Base-by-base conservation (phyloP, 2,113 vertebrate species). In the Scalopus aquaticus region DNA sequence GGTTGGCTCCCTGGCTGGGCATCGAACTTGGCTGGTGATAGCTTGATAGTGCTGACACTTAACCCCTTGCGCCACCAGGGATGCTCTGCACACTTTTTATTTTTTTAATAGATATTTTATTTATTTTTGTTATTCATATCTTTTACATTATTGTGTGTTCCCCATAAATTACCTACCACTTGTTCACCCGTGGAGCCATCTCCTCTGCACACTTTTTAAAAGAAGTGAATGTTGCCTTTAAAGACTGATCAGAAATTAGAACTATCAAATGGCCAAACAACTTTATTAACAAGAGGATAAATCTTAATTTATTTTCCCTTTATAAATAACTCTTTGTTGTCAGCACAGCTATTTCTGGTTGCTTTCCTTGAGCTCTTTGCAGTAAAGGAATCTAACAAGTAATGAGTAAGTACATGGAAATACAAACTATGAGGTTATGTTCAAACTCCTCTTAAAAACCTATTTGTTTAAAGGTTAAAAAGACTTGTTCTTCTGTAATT, bases 391-490 rank as follows among this genome's bases (percentile, higher is more conserved):
- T 74, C 78, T 79, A 83, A 86, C 0, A 12, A 20, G 69, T 13
- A 76, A 58, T 9, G 19, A 60, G 44, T 22, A 5, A 81, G 26
- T 44, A 12, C 3, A 3, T 6, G 28, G 12, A 42, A 86, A 74
- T 30, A 19, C 37, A 74, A 56, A 9, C 69, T 12, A 49, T 26
- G n/a, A 0, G 65, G 9, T 42, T 82, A 79, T 46, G 80, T 62
- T 88, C 51, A 60, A 93, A 94, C 37, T 82, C 58, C 26, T 73
- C 82, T 54, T 95, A 90, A 90, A 95, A 88, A 69, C 26, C 17
- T 39, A 88, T 58, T 78, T 85, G 60, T 60, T 6, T 32, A 62
- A 94, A 39, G 42, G 42, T 76, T 89, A 78, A 89, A 94, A 92
- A 60, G 37, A 5, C 22, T 91, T 77, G 58, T 93, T 94, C 39